Conservation (phyloP, 2,113 vertebrate genomes). For the Pterophyllum scalare region DNA sequence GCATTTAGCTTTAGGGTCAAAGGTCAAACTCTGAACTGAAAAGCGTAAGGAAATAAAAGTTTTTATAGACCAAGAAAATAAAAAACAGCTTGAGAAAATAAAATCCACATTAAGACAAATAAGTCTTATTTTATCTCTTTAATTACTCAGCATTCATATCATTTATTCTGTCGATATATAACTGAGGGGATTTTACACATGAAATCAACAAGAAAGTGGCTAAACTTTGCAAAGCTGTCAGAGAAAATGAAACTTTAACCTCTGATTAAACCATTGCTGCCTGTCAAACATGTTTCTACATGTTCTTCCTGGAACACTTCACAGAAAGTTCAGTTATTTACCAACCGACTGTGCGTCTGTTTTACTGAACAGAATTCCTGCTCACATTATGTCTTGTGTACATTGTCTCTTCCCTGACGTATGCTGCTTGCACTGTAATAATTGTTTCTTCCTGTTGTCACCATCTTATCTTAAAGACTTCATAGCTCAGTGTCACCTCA, state of each 20-base stretch:
- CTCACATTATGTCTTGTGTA: too few relatives aligned
- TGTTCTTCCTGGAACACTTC: not conserved
- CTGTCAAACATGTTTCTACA: not conserved
- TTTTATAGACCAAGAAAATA: conserved; percentile 4
- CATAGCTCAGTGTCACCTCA: too few relatives aligned
- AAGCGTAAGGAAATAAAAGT: rapidly evolving
- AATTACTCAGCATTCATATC: too few relatives aligned
- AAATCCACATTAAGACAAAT: not conserved
- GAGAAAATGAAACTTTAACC: not conserved
- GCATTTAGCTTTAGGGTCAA: not conserved
- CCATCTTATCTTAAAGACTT: too few relatives aligned
- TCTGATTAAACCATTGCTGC: not conserved
- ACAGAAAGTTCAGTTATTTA: not conserved
- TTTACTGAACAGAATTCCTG: not conserved
- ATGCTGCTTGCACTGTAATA: not conserved
- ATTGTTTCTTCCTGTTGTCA: not conserved
- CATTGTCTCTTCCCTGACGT: rapidly evolving
- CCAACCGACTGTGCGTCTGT: not conserved
- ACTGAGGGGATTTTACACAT: not conserved
- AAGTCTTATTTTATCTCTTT: too few relatives aligned
- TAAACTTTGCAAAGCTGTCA: not conserved
- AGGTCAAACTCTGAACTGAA: not conserved
- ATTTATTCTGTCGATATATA: too few relatives aligned
- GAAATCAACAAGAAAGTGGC: not conserved
- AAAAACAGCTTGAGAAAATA: not conserved